phyloP scores from a whole-genome alignment of 2,888 invertebrate species.

The Syrista parreyssii region DNA sequence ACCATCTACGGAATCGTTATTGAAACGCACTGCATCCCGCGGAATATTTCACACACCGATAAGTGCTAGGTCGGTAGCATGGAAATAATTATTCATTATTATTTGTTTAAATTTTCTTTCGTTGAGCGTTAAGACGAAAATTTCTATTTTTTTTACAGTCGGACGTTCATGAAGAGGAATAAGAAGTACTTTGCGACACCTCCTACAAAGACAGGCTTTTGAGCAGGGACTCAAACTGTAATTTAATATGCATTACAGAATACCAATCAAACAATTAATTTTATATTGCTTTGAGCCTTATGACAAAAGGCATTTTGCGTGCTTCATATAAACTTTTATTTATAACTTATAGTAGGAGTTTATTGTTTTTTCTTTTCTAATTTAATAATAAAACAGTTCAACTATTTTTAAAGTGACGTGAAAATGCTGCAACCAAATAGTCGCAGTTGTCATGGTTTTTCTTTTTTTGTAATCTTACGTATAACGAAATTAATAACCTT shows the following conservation, averaged over 20 bases:
- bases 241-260: background rate
- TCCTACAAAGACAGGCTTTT: constrained; percentile 49
- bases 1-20: constrained; percentile 61
- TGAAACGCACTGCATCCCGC: constrained; percentile 59
- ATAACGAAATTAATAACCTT: constrained; percentile 7
- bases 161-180: constrained; percentile 58
- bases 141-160: constrained; percentile 37
- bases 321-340: background rate
- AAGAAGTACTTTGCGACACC: constrained; percentile 63
- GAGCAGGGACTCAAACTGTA: background rate
- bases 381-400: background rate
- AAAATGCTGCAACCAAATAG: constrained; percentile 3
- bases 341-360: constrained; percentile 28
- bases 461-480: constrained; percentile 20
- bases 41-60: constrained; percentile 61
- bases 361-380: constrained; percentile 10
- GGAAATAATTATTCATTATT: background rate
- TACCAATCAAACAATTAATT: background rate
- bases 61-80: constrained; percentile 49
- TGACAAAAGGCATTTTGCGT: background rate
- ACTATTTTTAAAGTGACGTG: background rate
- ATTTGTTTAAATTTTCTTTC: background rate
- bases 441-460: constrained; percentile 13
- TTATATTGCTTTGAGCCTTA: background rate
- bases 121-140: background rate